Conservation (phyloP, 2,888 invertebrate species). For the Pandemis corylana region DNA sequence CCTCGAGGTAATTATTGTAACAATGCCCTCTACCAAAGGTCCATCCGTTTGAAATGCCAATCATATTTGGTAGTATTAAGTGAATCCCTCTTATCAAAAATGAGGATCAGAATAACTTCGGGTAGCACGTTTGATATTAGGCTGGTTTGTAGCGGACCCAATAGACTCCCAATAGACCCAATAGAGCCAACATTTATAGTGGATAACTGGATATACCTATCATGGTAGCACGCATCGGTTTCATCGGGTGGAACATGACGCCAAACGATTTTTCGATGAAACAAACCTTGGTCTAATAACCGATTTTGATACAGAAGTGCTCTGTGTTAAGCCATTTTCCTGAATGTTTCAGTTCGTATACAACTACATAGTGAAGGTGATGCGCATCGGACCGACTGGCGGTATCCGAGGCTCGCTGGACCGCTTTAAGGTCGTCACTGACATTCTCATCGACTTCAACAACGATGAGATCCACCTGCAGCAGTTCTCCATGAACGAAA, state of each 20-base stretch:
- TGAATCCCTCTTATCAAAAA: not conserved
- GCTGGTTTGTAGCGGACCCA: too few relatives aligned
- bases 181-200: too few relatives aligned
- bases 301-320: not conserved
- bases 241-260: not conserved
- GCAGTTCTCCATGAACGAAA: conserved; percentile 71
- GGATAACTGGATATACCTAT: too few relatives aligned
- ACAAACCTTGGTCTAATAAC: not conserved
- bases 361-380: conserved; percentile 78
- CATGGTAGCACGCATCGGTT: too few relatives aligned
- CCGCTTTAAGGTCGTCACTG: conserved; percentile 67
- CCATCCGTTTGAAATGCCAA: not conserved
- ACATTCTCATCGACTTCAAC: conserved; percentile 78
- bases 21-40: not conserved
- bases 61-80: not conserved
- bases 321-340: not conserved
- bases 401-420: conserved; percentile 74
- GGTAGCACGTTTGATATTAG: not conserved
- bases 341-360: conserved; percentile 76
- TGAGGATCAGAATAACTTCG: not conserved
- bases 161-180: too few relatives aligned
- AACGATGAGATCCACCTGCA: conserved; percentile 81
- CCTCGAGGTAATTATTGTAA: conserved; percentile 60
- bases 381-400: conserved; percentile 82
- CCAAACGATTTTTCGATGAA: not conserved